Base-by-base conservation (phyloP, 2,888 invertebrate genomes). In the Perizoma flavofasciatum region DNA sequence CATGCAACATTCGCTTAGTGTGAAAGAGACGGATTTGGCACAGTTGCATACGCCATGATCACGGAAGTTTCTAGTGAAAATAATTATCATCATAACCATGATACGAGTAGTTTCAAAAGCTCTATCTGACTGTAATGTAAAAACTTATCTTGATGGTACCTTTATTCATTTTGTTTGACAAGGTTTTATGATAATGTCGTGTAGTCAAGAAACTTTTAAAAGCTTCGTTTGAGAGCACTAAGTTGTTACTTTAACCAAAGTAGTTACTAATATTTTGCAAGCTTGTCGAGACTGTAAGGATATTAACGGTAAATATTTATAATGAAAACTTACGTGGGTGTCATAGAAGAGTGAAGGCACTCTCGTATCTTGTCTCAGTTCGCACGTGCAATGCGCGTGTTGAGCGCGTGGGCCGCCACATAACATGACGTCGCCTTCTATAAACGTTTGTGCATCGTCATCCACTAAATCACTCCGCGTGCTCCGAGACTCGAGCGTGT, bases 301-400 rank as follows among this genome's bases (percentile, higher is more conserved):
- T 39, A 43, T 43, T 11, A n/a, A 10, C 22, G 8, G 6, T 45
- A 53, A 4, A 22, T 22, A 2, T 22, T 22, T 22, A 22, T 22
- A 22, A 22, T 22, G 5, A 11, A 5, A 44, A 79, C 85, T 86
- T 81, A 92, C 92, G 70, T 90, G 92, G 44, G 88, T 81, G 54
- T 92, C 90, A 70, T 90, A 92, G 75, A 86, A 92, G 61, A 88
- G 83, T 41, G 90, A 85, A 37, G 88, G 83, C 59, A 90, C 78
- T 62, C 88, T 81, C 54, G 81, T 82, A 64, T 86, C 82, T 22
- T 78, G 81, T n/a, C 75, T 69, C 10, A 82, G 71, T 54, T 86
- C 82, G 63, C 91, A 92, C 43, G 90, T 91, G 74, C 91, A 91
- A 62, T 82, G 88, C 33, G 86, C 81, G 69, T 85, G 88, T 86